Evolutionary conservation across 2,888 invertebrate species (phyloP).

Genomic region (Labia minor): DNA sequence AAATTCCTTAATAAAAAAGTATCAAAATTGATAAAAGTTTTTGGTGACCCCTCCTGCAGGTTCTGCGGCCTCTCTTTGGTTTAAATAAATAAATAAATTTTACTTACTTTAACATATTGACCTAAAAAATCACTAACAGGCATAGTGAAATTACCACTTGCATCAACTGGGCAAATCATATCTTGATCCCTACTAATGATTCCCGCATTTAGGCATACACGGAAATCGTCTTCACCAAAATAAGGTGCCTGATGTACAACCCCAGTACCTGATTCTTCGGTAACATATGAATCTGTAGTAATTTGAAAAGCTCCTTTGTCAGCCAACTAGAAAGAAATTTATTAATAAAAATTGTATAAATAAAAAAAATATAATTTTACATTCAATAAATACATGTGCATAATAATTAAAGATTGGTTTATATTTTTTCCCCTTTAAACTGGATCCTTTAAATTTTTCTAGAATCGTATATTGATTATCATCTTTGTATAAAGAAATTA

Average conservation of each 20-base stretch:
- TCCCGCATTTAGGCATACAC: conserved; percentile 53
- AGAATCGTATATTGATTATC: conserved; percentile 66
- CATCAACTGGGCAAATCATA: conserved; percentile 88
- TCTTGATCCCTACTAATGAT: conserved; percentile 80
- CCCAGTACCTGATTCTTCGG: conserved; percentile 93
- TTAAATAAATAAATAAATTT: too few species aligned
- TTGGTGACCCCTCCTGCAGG: too few species aligned
- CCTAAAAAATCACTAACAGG: conserved; percentile 83
- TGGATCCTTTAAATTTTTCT: conserved; percentile 67
- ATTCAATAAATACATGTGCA: conserved; percentile 38
- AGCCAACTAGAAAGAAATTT: conserved; percentile 30
- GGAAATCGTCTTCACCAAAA: conserved; percentile 97
- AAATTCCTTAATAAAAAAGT: too few species aligned
- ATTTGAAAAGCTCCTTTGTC: conserved; percentile 65
- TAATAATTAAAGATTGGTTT: conserved; percentile 88
- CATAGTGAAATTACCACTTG: conserved; percentile 72
- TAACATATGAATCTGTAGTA: conserved; percentile 82
- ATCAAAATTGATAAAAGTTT: too few species aligned
- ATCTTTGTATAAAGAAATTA: conserved; percentile 67
- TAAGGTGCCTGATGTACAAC: conserved; percentile 98
- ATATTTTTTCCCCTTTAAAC: conserved; percentile 68
- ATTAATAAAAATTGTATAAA: too few species aligned
- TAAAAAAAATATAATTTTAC: background rate
- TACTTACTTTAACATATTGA: conserved; percentile 72
- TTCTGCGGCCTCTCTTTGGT: too few species aligned